Evolutionary conservation across 2,113 vertebrate genomes (phyloP).

Genomic region (Ailurus styani): DNA sequence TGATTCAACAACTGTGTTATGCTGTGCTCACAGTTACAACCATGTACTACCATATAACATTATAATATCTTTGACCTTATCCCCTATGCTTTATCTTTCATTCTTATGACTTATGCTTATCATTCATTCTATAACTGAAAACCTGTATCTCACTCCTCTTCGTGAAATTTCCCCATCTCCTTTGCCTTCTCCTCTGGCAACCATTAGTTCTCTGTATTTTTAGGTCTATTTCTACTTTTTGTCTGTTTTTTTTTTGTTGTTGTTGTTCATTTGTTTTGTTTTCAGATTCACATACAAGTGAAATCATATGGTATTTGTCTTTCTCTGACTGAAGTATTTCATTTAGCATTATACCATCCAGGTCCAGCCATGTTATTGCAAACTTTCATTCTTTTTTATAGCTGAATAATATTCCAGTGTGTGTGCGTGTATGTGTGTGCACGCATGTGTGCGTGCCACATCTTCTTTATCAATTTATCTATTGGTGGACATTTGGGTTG

Average conservation of each 20-base stretch:
- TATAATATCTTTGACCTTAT: neutral
- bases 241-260: too few relatives aligned
- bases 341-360: neutral
- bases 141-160: neutral
- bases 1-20: neutral
- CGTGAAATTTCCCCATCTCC: neutral
- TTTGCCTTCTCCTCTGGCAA: neutral
- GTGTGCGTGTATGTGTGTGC: too few relatives aligned
- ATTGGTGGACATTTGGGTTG: too few relatives aligned
- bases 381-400: neutral
- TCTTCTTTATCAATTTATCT: too few relatives aligned
- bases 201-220: neutral
- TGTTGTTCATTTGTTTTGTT: neutral
- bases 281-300: neutral
- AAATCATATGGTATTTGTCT: neutral
- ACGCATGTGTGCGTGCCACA: fast-evolving
- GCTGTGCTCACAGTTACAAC: neutral
- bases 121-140: neutral
- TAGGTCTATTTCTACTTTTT: neutral
- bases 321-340: neutral
- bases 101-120: neutral
- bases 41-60: neutral
- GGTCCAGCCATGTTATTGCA: neutral
- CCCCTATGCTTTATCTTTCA: neutral
- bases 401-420: neutral